These are phyloP conservation scores for Mustela nigripes DNA, from an alignment of 2,113 vertebrate species.

Conservation along the genomic window DNA sequence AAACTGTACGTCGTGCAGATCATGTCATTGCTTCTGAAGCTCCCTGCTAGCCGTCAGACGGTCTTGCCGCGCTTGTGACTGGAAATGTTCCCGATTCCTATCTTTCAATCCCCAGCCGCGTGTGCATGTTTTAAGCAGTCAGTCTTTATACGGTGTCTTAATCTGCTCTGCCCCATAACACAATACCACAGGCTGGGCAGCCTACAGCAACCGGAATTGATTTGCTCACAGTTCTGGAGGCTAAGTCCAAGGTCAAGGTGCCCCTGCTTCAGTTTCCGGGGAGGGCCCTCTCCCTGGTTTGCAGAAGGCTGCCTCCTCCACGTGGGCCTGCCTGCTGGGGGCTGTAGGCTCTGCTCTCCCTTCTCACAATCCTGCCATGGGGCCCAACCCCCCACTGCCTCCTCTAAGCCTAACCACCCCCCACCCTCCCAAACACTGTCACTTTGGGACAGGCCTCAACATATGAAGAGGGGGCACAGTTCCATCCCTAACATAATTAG, in stretches of 20 bases:
- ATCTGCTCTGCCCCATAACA: neutral
- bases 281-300: neutral
- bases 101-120: neutral
- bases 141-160: no score
- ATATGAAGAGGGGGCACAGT: neutral
- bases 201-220: neutral
- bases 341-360: neutral
- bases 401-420: neutral
- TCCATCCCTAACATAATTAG: neutral
- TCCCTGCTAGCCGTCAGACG: neutral
- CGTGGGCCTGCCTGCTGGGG: neutral
- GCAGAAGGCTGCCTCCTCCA: neutral
- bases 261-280: neutral
- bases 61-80: neutral
- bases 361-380: neutral
- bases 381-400: neutral
- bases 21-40: neutral
- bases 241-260: neutral
- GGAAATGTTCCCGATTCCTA: neutral
- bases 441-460: neutral
- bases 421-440: neutral
- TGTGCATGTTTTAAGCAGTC: neutral
- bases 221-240: neutral
- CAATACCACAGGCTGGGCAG: rapidly evolving
- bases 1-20: neutral